Conservation (phyloP, 2,797 vertebrate genomes). For the Naso thynnoides region DNA sequence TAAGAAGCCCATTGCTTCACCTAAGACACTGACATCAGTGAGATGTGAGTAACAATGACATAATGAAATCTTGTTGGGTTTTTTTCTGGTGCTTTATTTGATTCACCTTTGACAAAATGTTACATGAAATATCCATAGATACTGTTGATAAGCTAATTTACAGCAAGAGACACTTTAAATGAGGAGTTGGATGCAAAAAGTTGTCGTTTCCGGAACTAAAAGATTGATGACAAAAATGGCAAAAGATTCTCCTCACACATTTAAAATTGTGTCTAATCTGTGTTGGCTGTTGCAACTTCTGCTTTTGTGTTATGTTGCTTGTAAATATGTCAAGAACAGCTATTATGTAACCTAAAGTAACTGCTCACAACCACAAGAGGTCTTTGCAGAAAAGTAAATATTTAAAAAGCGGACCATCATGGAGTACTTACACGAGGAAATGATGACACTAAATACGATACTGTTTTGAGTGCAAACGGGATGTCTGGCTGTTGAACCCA, state of each 20-base stretch:
- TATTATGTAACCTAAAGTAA: conserved; percentile 42
- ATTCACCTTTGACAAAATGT: background rate
- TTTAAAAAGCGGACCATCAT: conserved; percentile 27
- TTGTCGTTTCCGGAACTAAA: background rate
- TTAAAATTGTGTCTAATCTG: conserved; percentile 5
- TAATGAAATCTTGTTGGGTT: background rate
- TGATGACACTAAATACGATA: conserved; percentile 21
- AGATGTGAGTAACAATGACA: conserved; percentile 25
- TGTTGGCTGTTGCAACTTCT: conserved; percentile 40
- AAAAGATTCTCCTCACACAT: background rate
- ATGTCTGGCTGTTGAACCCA: conserved; percentile 43
- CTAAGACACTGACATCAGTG: conserved; percentile 17
- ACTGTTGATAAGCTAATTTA: background rate
- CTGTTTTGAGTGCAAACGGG: conserved; percentile 32
- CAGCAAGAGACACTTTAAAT: background rate
- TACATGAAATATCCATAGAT: background rate
- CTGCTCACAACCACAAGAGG: background rate
- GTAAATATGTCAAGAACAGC: background rate
- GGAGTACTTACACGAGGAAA: conserved; percentile 38
- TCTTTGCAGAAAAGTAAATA: conserved; percentile 31
- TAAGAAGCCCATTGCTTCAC: background rate
- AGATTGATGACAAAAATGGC: background rate
- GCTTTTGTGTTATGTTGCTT: conserved; percentile 29
- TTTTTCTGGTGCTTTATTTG: conserved; percentile 19
- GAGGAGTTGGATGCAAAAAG: background rate